phyloP scores from a whole-genome alignment of 2,113 vertebrate genomes.

The Nyctibius bracteatus region DNA sequence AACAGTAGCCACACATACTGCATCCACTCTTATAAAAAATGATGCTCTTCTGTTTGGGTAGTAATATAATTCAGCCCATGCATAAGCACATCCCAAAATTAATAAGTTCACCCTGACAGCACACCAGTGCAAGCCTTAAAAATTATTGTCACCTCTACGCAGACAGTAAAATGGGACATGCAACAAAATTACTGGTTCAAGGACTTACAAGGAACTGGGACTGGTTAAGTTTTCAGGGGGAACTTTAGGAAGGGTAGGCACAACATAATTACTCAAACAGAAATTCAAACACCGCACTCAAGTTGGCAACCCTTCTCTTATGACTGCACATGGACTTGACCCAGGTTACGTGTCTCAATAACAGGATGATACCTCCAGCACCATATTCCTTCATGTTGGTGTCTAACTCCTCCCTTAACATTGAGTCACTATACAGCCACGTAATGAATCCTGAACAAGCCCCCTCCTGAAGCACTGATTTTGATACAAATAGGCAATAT shows the following conservation, averaged over 20 bases:
- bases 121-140: background rate
- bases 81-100: background rate
- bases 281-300: background rate
- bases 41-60: background rate
- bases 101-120: background rate
- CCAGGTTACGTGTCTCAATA: background rate
- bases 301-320: background rate
- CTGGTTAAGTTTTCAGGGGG: background rate
- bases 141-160: background rate
- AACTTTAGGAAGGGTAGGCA: background rate
- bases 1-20: background rate
- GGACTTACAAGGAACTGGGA: background rate
- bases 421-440: accelerated
- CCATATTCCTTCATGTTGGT: background rate
- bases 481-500: background rate
- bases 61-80: background rate
- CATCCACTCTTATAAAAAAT: background rate
- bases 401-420: background rate
- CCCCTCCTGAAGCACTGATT: background rate
- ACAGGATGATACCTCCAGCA: background rate
- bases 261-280: background rate
- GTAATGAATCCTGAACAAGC: accelerated
- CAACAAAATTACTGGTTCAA: background rate
- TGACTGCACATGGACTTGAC: accelerated
- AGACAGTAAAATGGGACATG: background rate